These are phyloP conservation scores for Lycia hirtaria DNA, from an alignment of 2,888 invertebrate species.

Conservation along the genomic window DNA sequence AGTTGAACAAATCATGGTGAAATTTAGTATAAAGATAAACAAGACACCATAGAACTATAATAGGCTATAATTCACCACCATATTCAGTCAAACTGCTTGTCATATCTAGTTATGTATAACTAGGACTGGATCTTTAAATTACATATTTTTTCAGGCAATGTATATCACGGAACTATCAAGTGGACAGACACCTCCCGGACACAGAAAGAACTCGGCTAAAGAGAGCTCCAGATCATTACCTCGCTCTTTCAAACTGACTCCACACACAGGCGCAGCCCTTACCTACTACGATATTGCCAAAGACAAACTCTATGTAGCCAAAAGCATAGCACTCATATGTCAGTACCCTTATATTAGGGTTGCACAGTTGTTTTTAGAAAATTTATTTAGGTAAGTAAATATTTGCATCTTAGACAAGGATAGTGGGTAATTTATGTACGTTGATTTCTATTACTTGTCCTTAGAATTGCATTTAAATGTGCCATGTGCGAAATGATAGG, in stretches of 20 bases:
- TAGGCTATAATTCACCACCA: no score
- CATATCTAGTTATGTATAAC: not conserved
- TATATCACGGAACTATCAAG: conserved; percentile 95
- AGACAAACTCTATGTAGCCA: conserved; percentile 97
- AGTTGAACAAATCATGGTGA: no score
- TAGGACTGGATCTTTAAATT: not conserved
- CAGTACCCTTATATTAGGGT: conserved; percentile 96
- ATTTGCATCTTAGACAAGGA: no score
- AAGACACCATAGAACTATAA: no score
- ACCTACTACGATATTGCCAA: conserved; percentile 96
- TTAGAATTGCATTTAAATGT: no score
- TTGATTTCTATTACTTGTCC: no score
- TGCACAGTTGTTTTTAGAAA: conserved; percentile 93
- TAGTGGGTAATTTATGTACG: no score
- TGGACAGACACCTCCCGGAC: conserved; percentile 88
- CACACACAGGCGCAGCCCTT: conserved; percentile 91
- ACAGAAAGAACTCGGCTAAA: conserved; percentile 84
- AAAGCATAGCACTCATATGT: conserved; percentile 96
- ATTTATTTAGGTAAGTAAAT: conserved; percentile 90
- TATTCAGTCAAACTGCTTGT: no score
- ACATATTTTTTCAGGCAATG: conserved; percentile 88
- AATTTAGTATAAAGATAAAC: no score
- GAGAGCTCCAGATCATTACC: conserved; percentile 95
- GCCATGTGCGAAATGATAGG: no score
- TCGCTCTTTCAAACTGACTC: conserved; percentile 94